Conservation (phyloP, 2,888 invertebrate genomes). For the Myathropa florea region DNA sequence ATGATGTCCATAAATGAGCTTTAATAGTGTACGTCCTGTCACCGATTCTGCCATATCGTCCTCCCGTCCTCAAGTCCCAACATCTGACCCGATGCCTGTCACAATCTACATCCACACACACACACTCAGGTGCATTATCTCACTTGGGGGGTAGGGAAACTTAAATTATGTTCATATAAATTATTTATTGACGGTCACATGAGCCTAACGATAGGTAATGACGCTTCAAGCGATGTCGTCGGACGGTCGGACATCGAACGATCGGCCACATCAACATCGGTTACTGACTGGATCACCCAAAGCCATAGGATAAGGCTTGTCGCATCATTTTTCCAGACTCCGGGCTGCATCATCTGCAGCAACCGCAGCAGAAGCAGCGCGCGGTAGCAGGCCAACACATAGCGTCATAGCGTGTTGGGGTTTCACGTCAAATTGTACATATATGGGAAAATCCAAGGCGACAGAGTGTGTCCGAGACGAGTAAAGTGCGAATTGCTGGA, state of each 20-base stretch:
- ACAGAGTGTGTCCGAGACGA: conserved; percentile 67
- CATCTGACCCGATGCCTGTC: conserved; percentile 2
- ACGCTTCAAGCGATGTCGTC: conserved; percentile 67
- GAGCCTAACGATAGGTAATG: conserved; percentile 71
- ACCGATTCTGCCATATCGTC: conserved; percentile 69
- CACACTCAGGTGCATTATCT: conserved; percentile 14
- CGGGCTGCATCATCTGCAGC: conserved; percentile 2
- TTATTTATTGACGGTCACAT: conserved; percentile 71
- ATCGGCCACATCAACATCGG: conserved; percentile 35
- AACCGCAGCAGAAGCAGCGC: conserved; percentile 7
- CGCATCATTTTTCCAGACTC: conserved; percentile 50
- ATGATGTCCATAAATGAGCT: conserved; percentile 71
- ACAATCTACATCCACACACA: conserved; percentile 5
- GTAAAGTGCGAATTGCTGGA: conserved; percentile 42
- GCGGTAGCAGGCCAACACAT: not conserved
- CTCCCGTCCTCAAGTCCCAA: conserved; percentile 10
- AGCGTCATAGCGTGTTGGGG: conserved; percentile 61
- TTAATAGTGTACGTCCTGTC: conserved; percentile 71
- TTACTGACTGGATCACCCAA: conserved; percentile 66
- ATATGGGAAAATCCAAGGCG: conserved; percentile 72
- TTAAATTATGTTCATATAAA: conserved; percentile 71
- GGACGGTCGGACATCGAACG: conserved; percentile 32
- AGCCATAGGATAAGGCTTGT: conserved; percentile 51
- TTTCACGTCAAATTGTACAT: conserved; percentile 72
- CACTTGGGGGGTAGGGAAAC: not conserved